phyloP scores from a whole-genome alignment of 2,113 vertebrate species.

The Odontophorus gujanensis region DNA sequence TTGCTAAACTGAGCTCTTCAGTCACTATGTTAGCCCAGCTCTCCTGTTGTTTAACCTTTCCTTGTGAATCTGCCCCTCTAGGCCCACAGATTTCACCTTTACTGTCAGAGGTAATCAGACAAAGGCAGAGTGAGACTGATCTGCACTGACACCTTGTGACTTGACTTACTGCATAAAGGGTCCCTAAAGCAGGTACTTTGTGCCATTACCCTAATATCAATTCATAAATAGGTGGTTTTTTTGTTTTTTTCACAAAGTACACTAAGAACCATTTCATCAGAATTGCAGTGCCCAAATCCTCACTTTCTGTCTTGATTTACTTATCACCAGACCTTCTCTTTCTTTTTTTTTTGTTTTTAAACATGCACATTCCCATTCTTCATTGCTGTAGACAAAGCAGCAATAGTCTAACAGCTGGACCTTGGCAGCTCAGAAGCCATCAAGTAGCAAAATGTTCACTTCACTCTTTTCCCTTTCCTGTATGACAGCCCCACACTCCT shows the following conservation, averaged over 20 bases:
- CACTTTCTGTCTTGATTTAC: background rate
- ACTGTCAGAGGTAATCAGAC: background rate
- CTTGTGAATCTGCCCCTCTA: background rate
- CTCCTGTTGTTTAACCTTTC: background rate
- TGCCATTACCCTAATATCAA: background rate
- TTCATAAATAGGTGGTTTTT: background rate
- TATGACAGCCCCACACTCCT: background rate
- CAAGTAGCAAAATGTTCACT: background rate
- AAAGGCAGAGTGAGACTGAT: background rate
- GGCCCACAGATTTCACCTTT: background rate
- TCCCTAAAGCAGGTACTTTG: background rate
- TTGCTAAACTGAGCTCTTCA: background rate
- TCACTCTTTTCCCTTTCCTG: background rate
- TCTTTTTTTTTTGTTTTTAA: background rate
- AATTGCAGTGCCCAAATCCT: background rate
- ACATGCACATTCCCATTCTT: background rate
- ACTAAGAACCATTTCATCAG: background rate
- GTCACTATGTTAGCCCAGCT: background rate
- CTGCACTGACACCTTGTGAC: background rate
- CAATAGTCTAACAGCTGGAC: background rate
- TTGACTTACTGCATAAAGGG: background rate
- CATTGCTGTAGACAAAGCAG: background rate
- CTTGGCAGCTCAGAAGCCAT: background rate
- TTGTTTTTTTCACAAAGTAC: background rate
- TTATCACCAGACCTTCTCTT: background rate